Evolutionary conservation across 2,888 invertebrate genomes (phyloP).

Genomic region (Drosophila atripex): DNA sequence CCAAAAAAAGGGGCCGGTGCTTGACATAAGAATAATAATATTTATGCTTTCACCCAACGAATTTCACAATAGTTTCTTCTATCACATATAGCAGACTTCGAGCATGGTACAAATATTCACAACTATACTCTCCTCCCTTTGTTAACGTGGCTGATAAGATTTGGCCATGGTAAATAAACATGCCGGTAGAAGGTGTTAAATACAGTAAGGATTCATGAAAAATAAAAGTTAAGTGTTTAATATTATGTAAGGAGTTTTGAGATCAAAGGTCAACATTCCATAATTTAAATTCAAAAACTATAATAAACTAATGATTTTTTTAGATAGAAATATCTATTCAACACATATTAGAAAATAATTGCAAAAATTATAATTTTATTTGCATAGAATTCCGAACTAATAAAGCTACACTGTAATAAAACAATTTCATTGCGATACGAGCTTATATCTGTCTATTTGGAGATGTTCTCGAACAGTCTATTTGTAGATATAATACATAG

Average conservation of each 20-base stretch:
- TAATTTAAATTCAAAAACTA: too few species aligned
- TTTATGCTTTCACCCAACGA: slow-evolving; percentile 51
- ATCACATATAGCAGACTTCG: slow-evolving; percentile 11
- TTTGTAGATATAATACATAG: slow-evolving; percentile 35
- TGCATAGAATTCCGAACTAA: background rate
- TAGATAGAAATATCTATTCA: too few species aligned
- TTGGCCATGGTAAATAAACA: slow-evolving; percentile 46
- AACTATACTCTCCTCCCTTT: slow-evolving; percentile 3
- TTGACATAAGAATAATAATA: slow-evolving; percentile 20
- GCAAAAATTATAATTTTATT: too few species aligned
- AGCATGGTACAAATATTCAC: slow-evolving; percentile 19
- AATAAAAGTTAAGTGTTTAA: background rate
- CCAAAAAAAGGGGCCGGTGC: slow-evolving; percentile 14
- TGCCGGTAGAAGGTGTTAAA: slow-evolving; percentile 26
- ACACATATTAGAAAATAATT: too few species aligned
- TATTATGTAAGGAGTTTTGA: background rate
- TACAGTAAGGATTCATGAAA: background rate
- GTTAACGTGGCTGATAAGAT: slow-evolving; percentile 56
- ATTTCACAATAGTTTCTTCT: slow-evolving; percentile 24
- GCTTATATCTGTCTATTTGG: slow-evolving; percentile 38
- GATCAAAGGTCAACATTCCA: slow-evolving; percentile 1
- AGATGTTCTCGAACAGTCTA: slow-evolving; percentile 56
- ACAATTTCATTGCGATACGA: slow-evolving; percentile 20
- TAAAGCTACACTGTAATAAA: slow-evolving; percentile 6
- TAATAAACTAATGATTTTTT: too few species aligned